Conservation (phyloP, 1,140 invertebrate species). For the Bombyx mori region DNA sequence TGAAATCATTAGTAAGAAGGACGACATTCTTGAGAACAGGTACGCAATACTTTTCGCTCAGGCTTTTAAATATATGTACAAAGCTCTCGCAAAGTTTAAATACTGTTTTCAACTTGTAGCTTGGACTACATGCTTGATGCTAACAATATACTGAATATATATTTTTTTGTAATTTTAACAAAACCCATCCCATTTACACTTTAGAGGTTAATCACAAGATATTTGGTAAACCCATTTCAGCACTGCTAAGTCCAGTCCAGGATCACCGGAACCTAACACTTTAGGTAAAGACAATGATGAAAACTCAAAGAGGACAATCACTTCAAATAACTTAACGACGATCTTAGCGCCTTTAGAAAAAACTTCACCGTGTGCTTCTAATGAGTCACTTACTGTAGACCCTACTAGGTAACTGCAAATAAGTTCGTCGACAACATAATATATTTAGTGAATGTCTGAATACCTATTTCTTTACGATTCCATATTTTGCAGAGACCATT, state of each 20-base stretch:
- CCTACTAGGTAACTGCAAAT: constrained; percentile 66
- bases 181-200: too few relatives aligned
- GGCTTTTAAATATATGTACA: too few relatives aligned
- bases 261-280: constrained; percentile 63
- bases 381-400: constrained; percentile 83
- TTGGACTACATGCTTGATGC: too few relatives aligned
- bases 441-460: too few relatives aligned
- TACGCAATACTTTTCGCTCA: constrained; percentile 21
- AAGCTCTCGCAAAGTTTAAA: too few relatives aligned
- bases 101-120: too few relatives aligned
- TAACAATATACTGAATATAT: too few relatives aligned
- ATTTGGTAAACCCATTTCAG: constrained; percentile 27
- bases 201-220: too few relatives aligned
- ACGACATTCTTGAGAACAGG: constrained; percentile 44
- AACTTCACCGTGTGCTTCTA: constrained; percentile 83
- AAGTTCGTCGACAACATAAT: background rate
- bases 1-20: constrained; percentile 44
- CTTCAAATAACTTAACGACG: constrained; percentile 42
- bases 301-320: constrained; percentile 38
- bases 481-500: constrained; percentile 76
- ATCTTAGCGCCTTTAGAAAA: constrained; percentile 58
- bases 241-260: constrained; percentile 70
- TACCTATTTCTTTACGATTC: too few relatives aligned
- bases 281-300: constrained; percentile 27
- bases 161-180: too few relatives aligned